Evolutionary conservation across 2,113 vertebrate species (phyloP), one percentile per base, ranked within the genome.

Genomic region (Pavo muticus): DNA sequence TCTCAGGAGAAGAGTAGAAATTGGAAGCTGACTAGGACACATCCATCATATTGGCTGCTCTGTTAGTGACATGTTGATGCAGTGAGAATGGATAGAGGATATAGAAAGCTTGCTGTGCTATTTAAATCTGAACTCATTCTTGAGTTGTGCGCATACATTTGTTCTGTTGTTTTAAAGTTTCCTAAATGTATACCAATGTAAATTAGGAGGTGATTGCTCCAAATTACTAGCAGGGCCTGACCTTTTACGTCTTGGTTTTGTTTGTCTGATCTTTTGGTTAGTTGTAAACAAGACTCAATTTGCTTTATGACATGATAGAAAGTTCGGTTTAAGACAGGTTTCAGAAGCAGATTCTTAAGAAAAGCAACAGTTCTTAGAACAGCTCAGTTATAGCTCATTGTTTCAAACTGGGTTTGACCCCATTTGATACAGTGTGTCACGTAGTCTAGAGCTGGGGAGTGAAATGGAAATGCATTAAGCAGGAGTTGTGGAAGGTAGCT

Each of bases 141-240:
- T 56, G 15, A 1, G 14, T 47, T 37, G 61, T 37, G 13, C 74
- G 68, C 39, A 74, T 59, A 6, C 15, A 14, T 30, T 60, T 8
- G 21, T 54, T 87, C 67, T 52, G 12, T 56, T 77, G 61, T 29
- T 37, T 78, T 23, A 9, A 57, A 65, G 35, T 27, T 69, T 45
- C 30, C 19, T 78, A 25, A 18, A 9, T 0, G 0, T 0, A 0
- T 61, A 56, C 14, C 14, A 56, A 30, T 18, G 54, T 21, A 19
- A 76, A 48, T 65, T 54, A 59, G 76, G 18, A 79, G 45, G 16
- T 29, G 27, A 21, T 65, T 70, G 50, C 2, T 44, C 13, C 35
- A 35, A 4, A 2, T 21, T 48, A 71, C 8, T 88, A 47, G 39
- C 19, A 40, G 59, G 69, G 35, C 12, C 10, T 37, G 68, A 52